Conservation (phyloP, 2,797 vertebrate genomes). For the Potorous gilbertii region DNA sequence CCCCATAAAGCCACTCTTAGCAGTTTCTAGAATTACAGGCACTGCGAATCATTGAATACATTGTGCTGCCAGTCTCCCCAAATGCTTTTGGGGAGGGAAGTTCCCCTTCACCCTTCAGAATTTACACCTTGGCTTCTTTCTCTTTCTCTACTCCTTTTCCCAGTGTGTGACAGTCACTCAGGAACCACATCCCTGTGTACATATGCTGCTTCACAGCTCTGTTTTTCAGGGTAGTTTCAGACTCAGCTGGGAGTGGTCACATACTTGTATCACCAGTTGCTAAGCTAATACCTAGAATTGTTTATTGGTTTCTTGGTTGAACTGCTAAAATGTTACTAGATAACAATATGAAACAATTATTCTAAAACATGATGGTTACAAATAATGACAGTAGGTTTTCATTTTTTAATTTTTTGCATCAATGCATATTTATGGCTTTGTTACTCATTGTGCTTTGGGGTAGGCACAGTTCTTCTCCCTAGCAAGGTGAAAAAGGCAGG, state of each 20-base stretch:
- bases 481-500: not conserved
- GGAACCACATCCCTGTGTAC: not conserved
- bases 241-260: not conserved
- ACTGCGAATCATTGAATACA: not conserved
- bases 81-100: not conserved
- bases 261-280: not conserved
- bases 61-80: not conserved
- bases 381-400: not conserved
- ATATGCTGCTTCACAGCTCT: not conserved
- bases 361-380: not conserved
- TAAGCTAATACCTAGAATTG: not conserved
- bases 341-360: conserved; percentile 33
- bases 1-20: not conserved
- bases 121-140: not conserved
- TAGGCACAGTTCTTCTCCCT: not conserved
- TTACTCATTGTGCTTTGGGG: not conserved
- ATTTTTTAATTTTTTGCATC: not conserved
- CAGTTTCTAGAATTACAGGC: not conserved
- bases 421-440: not conserved
- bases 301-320: conserved; percentile 65
- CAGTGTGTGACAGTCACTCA: not conserved
- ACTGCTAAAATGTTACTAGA: conserved; percentile 49
- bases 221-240: not conserved
- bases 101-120: not conserved
- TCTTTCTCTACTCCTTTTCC: not conserved